Conservation (phyloP, 2,797 vertebrate species). For the Taeniopygia guttata region DNA sequence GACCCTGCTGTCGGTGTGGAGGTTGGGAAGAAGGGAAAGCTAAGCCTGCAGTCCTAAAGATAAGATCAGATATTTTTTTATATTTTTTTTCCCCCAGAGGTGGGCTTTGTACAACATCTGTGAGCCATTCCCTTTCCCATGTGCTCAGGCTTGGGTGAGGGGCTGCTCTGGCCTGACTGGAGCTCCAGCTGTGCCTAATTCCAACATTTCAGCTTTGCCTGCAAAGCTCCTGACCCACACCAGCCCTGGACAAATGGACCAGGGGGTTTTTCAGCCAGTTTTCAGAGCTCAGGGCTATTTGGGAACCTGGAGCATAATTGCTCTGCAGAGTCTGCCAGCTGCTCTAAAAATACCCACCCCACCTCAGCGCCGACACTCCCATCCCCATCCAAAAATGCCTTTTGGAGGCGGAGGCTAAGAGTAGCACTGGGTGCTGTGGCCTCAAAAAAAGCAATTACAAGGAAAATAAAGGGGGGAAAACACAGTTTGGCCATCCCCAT, state of each 20-base stretch:
- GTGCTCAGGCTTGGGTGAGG: fast-evolving
- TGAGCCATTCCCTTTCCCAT: background rate
- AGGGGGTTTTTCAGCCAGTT: background rate
- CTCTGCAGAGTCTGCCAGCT: slow-evolving; percentile 4
- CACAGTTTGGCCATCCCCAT: background rate
- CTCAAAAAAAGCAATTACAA: background rate
- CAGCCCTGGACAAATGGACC: background rate
- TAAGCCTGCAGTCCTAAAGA: background rate
- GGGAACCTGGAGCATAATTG: background rate
- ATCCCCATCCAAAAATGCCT: background rate
- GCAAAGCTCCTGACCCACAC: background rate
- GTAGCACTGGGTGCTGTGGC: background rate
- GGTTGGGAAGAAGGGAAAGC: background rate
- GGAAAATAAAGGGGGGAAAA: background rate
- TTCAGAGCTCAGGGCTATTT: background rate
- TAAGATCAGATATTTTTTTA: background rate
- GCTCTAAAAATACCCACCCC: slow-evolving; percentile 32
- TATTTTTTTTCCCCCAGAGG: background rate
- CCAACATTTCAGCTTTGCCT: background rate
- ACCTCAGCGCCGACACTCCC: background rate
- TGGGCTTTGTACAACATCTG: slow-evolving; percentile 31
- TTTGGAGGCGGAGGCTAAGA: background rate
- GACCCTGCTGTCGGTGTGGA: fast-evolving
- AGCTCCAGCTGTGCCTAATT: background rate
- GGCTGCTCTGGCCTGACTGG: background rate